phyloP scores from a whole-genome alignment of 2,113 vertebrate genomes.

The Eira barbara region DNA sequence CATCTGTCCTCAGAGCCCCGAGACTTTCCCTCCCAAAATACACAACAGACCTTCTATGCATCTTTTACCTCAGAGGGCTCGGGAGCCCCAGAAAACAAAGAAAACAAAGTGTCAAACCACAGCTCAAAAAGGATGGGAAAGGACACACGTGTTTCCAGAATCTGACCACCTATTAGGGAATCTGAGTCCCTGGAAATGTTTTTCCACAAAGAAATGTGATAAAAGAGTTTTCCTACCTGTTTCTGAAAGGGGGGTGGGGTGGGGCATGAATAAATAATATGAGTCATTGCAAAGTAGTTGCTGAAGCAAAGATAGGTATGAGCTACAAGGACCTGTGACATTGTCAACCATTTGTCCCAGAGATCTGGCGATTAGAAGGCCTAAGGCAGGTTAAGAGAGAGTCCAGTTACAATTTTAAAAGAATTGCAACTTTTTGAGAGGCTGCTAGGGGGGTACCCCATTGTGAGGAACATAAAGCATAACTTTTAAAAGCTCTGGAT shows the following conservation, averaged over 20 bases:
- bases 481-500: conserved; percentile 71
- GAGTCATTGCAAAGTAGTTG: conserved; percentile 6
- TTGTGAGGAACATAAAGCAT: conserved; percentile 56
- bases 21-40: conserved; percentile 9
- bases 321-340: conserved; percentile 37
- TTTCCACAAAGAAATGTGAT: neutral
- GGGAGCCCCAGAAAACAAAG: neutral
- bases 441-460: conserved; percentile 43
- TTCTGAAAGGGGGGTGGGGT: neutral
- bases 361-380: conserved; percentile 51
- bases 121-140: neutral
- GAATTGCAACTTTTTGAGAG: conserved; percentile 56
- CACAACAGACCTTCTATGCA: neutral
- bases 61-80: neutral
- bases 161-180: conserved; percentile 33
- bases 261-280: conserved; percentile 44
- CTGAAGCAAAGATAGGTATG: conserved; percentile 47
- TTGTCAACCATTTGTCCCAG: conserved; percentile 39
- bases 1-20: neutral
- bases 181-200: neutral
- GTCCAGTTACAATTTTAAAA: conserved; percentile 53
- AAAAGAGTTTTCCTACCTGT: neutral
- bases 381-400: conserved; percentile 43
- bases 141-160: conserved; percentile 13
- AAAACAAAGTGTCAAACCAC: neutral